Base-by-base conservation (phyloP, 2,113 vertebrate genomes). In the Rhabdornis inornatus region DNA sequence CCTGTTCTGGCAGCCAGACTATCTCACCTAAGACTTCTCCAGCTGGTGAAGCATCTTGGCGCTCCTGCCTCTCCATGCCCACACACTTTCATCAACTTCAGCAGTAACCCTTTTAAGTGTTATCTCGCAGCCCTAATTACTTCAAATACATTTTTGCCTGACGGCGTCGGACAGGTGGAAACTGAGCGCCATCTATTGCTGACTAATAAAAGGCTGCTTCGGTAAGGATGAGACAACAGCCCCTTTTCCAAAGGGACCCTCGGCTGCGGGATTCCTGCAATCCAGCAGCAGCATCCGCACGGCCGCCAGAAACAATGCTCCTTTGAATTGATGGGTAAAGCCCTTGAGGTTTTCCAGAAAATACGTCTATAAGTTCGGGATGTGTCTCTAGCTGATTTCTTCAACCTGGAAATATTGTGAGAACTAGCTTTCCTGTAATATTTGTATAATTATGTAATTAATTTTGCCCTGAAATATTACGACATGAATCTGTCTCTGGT, bases 181-280 rank as follows among this genome's bases (percentile, higher is more conserved):
- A 93, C 92, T 94, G 95, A 97, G 98, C 97, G 96, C 98, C 98
- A 98, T 97, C 98, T 98, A 98, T 97, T 97, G 98, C 95, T 95
- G 70, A 23, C 90, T 93, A 93, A 76, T 82, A 71, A 96, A 95
- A 98, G 78, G 79, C 59, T 56, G 59, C 14, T 39, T 60, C 9
- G 47, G 21, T 18, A 40, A 45, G 53, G 60, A 83, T 2, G 40
- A 7, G 2, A 45, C 65, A 39, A 19, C 33, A 39, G n/a, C 45
- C 4, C 21, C 27, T 72, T 40, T 52, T 35, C 25, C 1, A 1
- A 15, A 8, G 1, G 25, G 1, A 74, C 20, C 65, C 27, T 30
- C 7, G 15, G 52, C 52, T 53, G 52, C 17, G 10, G 52, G 52
- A 52, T 52, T 52, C 50, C 50, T 52, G 50, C 27, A 52, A 28